Evolutionary conservation across 2,797 vertebrate genomes (phyloP).

Genomic region (Acanthopagrus latus): DNA sequence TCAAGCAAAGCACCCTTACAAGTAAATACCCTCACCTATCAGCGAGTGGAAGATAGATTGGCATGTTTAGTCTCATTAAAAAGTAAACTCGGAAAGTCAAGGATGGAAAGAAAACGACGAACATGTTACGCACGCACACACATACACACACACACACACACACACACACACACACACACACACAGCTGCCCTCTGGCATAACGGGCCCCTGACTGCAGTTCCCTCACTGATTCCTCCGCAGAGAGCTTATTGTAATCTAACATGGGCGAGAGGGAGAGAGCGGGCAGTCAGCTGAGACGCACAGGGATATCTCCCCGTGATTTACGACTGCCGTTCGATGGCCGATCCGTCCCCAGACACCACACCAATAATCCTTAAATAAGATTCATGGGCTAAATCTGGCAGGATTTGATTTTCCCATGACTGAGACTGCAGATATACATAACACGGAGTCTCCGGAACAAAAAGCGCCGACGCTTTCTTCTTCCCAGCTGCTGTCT

Average conservation of each 20-base stretch:
- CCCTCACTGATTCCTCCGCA: constrained; percentile 62
- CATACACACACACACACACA: constrained; percentile 32
- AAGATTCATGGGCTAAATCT: constrained; percentile 76
- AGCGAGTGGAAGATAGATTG: constrained; percentile 15
- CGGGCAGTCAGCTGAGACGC: constrained; percentile 52
- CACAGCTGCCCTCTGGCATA: constrained; percentile 43
- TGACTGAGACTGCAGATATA: constrained; percentile 65
- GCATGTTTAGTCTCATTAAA: constrained; percentile 31
- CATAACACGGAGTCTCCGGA: constrained; percentile 52
- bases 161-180: constrained; percentile 8
- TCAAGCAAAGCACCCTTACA: constrained; percentile 28
- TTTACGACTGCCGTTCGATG: constrained; percentile 74
- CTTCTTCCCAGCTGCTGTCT: constrained; percentile 51
- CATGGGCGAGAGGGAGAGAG: constrained; percentile 53
- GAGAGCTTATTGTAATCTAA: constrained; percentile 67
- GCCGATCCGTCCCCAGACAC: constrained; percentile 61
- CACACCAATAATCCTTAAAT: constrained; percentile 75
- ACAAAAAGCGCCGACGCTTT: constrained; percentile 21
- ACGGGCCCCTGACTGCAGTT: constrained; percentile 50
- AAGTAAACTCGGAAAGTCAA: constrained; percentile 42
- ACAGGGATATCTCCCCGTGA: constrained; percentile 69
- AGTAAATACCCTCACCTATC: constrained; percentile 36
- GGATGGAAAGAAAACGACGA: neutral
- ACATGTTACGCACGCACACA: constrained; percentile 21
- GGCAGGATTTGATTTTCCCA: constrained; percentile 75